Percentiles rank a stretch among this genome's conserved stretches.
These are phyloP conservation scores for Gallinago stenura DNA, from an alignment of 2,797 vertebrate species.

Conservation along the genomic window DNA sequence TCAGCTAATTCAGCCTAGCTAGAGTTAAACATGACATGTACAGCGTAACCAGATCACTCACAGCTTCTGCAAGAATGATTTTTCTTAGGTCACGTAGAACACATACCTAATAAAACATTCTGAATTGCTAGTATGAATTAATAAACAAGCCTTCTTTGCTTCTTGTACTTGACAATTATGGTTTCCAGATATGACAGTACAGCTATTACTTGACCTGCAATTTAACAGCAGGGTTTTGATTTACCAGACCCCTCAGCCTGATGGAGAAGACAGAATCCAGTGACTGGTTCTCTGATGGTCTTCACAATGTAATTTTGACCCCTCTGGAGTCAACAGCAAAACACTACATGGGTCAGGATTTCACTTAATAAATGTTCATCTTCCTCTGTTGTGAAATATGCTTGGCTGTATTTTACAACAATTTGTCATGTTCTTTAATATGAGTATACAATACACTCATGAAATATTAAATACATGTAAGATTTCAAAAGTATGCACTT, in stretches of 20 bases:
- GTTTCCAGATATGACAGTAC: background rate
- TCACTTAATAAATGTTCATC: background rate
- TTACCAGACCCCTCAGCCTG: background rate
- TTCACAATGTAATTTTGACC: background rate
- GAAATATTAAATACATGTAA: background rate
- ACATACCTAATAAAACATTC: background rate
- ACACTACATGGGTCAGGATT: background rate
- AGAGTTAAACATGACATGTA: background rate
- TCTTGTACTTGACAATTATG: background rate
- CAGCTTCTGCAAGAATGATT: background rate
- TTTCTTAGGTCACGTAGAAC: background rate
- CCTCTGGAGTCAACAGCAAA: background rate
- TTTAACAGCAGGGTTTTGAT: background rate
- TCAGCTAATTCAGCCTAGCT: background rate
- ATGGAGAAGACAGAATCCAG: background rate
- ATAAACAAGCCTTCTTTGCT: background rate
- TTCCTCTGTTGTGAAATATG: background rate
- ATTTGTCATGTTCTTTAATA: background rate
- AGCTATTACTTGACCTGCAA: background rate
- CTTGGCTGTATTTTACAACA: background rate
- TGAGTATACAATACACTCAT: background rate
- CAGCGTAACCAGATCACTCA: background rate
- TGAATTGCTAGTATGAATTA: background rate
- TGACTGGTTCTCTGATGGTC: background rate
- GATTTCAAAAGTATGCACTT: background rate